A percentile compares a stretch with the other conserved stretches of the same genome.
phyloP scores from a whole-genome alignment of 2,797 vertebrate genomes.

The Aotus griseimembra region DNA sequence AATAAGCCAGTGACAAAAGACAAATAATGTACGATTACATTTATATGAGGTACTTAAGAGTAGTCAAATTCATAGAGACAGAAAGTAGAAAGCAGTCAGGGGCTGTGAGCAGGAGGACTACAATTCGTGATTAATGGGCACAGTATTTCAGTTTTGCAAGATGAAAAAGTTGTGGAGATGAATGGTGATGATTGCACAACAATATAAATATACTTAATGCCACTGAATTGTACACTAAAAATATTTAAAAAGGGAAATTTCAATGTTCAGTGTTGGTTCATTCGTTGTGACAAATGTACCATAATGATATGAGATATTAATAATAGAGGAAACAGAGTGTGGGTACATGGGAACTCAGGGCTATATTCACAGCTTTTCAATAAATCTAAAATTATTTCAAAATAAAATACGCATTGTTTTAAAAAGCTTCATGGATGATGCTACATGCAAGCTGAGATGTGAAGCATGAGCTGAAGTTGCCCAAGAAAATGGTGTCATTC shows the following conservation, averaged over 20 bases:
- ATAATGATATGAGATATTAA: neutral
- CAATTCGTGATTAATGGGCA: neutral
- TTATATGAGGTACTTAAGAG: neutral
- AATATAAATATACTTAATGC: neutral
- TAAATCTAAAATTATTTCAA: neutral
- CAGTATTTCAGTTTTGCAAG: neutral
- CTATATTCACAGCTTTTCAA: neutral
- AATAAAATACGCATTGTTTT: neutral
- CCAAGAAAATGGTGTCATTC: accelerated
- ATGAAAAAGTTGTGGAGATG: neutral
- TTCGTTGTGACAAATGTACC: neutral
- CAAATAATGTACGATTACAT: neutral
- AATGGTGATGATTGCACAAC: accelerated
- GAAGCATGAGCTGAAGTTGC: neutral
- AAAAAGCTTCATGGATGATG: neutral
- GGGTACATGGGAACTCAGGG: neutral
- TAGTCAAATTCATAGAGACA: neutral
- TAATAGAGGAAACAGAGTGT: neutral
- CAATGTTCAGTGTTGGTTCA: neutral
- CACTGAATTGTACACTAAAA: neutral
- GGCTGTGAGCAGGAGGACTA: neutral
- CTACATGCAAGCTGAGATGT: neutral
- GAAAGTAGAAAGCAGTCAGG: neutral
- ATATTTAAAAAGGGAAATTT: neutral
- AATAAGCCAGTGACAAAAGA: neutral